Base-by-base conservation (phyloP, 2,797 vertebrate species). In the Huso huso region DNA sequence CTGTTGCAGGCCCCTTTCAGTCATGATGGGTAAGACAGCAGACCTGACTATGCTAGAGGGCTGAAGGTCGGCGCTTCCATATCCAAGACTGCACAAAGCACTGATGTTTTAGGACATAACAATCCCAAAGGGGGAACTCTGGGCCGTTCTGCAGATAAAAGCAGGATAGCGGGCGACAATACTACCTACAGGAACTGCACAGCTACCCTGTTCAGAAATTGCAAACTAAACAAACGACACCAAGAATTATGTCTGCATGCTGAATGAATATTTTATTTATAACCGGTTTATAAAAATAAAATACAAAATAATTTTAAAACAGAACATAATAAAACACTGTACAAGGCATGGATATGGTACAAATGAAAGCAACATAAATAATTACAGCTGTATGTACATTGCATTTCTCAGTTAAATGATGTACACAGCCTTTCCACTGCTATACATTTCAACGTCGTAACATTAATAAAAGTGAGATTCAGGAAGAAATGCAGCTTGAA, bases 261-360 rank as follows among this genome's bases (percentile, higher is more conserved):
- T 88, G 88, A 93, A 96, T 95, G 91, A 94, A 86, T 93, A 93
- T 94, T 97, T 97, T 96, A 96, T 97, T 97, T 89, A 90, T 90
- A 92, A 94, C 93, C 93, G 90, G 91, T 93, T 96, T 98, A 98
- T 96, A 98, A 98, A 98, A 98, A 98, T 98, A 98, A 98, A 97
- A 97, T 98, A 98, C 89, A 98, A 98, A 98, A 97, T 93, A 95
- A 97, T 95, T 95, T 93, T 78, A 93, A 95, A 94, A 90, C 88
- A 88, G 75, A 91, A 92, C 87, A 87, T 84, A 37, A 37, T 37
- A 88, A 87, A 93, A 91, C 93, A 95, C 93, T 97, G 92, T 97
- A 98, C 94, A 98, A 93, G 90, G 93, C 90, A 92, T 96, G 93
- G 90, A 88, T 96, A 95, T 96, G 93, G 87, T 96, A 97, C 93